Base-by-base conservation (phyloP, 2,888 invertebrate genomes). In the Cheilosia vulpina region DNA sequence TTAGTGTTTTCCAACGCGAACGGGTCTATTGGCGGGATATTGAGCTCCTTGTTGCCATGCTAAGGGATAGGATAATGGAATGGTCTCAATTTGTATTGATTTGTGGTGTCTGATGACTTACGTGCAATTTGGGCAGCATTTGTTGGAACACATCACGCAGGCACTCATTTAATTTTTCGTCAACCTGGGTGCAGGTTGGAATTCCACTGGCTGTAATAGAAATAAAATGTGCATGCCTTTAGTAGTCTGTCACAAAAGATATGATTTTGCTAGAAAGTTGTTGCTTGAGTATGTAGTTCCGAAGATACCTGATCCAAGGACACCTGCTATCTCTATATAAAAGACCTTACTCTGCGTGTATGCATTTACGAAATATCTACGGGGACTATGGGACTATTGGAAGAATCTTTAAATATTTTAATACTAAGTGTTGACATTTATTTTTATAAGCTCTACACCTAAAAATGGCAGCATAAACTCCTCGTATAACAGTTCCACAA, bases 141-240 rank as follows among this genome's bases (percentile, higher is more conserved):
- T 92, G 89, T 88, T 94, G 93, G 3, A 95, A 92, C 2, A 94
- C 93, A 15, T 94, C 93, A 73, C 93, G 92, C 34, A 95, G 90
- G 88, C 95, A 95, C 65, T 94, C 93, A 88, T 94, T 94, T 13
- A 94, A 92, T 55, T 94, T 93, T n/a, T 93, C 92, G 66, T 94
- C 93, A 88, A 93, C 93, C 83, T 94, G 92, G 62, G 93, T 91
- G 88, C 95, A 95, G 68, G 93, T 91, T 87, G 94, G 93, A 1
- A 94, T 89, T 88, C 93, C 93, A 72, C 93, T 93, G 9, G 90
- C 94, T 94, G 91, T 21, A 93, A 63, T 17, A 31, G 4, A 50
- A 43, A 63, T 1, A 24, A 21, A 27, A 15, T 11, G 4, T 24
- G 9, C 4, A 3, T 9, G 11, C 4, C 4, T 5, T 19, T 47